Evolutionary conservation across 2,113 vertebrate species (phyloP).

Genomic region (Acrocephalus kingi): DNA sequence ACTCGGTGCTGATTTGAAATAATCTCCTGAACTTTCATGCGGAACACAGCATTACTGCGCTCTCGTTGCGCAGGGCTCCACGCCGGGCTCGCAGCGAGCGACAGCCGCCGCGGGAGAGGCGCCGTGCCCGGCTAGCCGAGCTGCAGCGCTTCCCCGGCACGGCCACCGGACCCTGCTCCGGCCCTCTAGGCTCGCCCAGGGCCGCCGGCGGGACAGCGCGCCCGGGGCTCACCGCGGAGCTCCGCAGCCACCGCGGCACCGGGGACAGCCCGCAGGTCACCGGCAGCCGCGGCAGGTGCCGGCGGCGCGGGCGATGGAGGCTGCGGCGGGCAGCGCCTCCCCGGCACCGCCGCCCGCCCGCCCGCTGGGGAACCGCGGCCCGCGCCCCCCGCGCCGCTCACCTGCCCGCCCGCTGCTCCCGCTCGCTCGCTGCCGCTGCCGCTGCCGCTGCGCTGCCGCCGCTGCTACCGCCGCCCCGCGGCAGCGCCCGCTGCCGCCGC

Average conservation of each 20-base stretch:
- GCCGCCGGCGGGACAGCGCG: not conserved
- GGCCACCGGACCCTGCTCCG: not conserved
- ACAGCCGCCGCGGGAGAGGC: not conserved
- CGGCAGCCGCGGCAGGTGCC: not conserved
- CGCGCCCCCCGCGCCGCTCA: too few relatives aligned
- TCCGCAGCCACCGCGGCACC: not conserved
- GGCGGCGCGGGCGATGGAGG: not conserved
- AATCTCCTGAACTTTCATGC: not conserved
- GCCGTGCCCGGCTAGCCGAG: not conserved
- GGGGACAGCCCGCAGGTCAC: not conserved
- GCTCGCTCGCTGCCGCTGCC: too few relatives aligned
- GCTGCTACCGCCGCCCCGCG: too few relatives aligned
- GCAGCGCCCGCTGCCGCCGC: too few relatives aligned
- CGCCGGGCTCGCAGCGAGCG: not conserved
- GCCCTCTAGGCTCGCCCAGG: too few relatives aligned
- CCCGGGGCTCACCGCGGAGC: not conserved
- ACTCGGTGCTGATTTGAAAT: not conserved
- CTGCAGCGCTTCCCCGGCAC: not conserved
- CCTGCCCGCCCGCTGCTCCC: too few relatives aligned
- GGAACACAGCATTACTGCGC: not conserved
- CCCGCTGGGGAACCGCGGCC: not conserved
- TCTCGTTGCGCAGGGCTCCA: not conserved
- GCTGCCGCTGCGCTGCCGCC: too few relatives aligned
- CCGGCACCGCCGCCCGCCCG: not conserved
- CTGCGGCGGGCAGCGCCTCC: not conserved